These are phyloP conservation scores for Oryzias celebensis DNA, from an alignment of 2,113 vertebrate genomes.

Conservation along the genomic window DNA sequence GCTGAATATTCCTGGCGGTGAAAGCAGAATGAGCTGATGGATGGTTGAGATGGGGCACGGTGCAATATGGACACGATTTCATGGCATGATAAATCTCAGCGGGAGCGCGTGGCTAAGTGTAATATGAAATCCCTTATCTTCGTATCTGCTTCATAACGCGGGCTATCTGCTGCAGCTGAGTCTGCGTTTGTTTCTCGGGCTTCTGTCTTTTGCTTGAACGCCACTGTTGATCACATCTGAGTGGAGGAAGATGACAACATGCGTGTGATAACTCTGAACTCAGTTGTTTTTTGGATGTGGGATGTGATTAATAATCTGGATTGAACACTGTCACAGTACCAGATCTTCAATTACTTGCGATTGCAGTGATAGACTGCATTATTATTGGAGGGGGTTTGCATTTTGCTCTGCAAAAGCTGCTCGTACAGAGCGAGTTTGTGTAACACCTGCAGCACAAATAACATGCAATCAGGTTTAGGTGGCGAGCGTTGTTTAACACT, in stretches of 20 bases:
- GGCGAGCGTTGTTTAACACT: conserved; percentile 43
- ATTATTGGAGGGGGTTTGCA: conserved; percentile 37
- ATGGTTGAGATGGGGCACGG: conserved; percentile 70
- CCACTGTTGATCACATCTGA: conserved; percentile 55
- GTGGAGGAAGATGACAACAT: conserved; percentile 35
- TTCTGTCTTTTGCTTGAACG: conserved; percentile 59
- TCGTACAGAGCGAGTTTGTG: conserved; percentile 51
- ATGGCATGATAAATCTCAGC: conserved; percentile 77
- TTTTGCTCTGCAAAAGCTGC: conserved; percentile 17
- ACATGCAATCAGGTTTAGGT: conserved; percentile 51
- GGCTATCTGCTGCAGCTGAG: conserved; percentile 62
- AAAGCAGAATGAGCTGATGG: conserved; percentile 69
- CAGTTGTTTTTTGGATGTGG: conserved; percentile 51
- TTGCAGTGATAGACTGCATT: conserved; percentile 38
- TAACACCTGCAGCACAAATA: conserved; percentile 43
- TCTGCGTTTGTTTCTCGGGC: conserved; percentile 56
- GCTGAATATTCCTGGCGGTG: conserved; percentile 64
- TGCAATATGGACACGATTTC: conserved; percentile 80
- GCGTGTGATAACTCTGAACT: conserved; percentile 31
- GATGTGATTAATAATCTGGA: conserved; percentile 65
- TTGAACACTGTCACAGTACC: conserved; percentile 44
- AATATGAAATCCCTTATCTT: conserved; percentile 78
- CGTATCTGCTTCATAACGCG: conserved; percentile 73
- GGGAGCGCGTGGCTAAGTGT: conserved; percentile 74
- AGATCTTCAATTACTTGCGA: conserved; percentile 42